Conservation (phyloP, 1,140 invertebrate genomes). For the Listronotus oregonensis region DNA sequence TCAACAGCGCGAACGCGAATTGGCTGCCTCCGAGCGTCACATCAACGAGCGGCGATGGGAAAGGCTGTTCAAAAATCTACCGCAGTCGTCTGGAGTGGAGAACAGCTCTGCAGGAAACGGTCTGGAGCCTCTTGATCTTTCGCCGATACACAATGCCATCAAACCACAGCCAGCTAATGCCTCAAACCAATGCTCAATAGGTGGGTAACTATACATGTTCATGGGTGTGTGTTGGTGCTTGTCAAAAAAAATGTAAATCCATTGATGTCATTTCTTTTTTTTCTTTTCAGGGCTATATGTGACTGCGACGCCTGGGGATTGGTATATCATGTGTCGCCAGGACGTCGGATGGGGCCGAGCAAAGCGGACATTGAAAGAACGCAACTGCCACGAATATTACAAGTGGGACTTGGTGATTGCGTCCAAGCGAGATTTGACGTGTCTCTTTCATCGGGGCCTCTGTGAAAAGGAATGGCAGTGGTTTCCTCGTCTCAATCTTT, state of each 20-base stretch:
- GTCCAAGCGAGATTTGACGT: conserved; percentile 1
- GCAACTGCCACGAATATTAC: conserved; percentile 3
- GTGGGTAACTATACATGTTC: conserved; percentile 1
- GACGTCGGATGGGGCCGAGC: conserved; percentile 3
- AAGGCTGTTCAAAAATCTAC: conserved; percentile 1
- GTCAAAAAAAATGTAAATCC: not conserved
- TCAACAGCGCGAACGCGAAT: not conserved
- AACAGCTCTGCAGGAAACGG: not conserved
- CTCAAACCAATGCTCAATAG: conserved; percentile 1
- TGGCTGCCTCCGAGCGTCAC: conserved; percentile 1
- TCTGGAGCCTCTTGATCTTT: conserved; percentile 1
- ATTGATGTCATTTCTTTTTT: not conserved
- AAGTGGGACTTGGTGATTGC: conserved; percentile 3
- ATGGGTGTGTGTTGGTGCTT: not conserved
- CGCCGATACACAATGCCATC: not conserved
- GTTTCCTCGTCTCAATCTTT: not conserved
- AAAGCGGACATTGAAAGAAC: conserved; percentile 4
- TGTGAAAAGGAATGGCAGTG: conserved; percentile 3
- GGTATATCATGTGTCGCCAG: conserved; percentile 2
- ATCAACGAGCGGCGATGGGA: conserved; percentile 1
- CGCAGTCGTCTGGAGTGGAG: not conserved
- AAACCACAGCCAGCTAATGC: conserved; percentile 1
- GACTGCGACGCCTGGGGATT: conserved; percentile 1
- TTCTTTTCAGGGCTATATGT: conserved; percentile 2
- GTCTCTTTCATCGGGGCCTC: conserved; percentile 1